Conservation (phyloP, 2,113 vertebrate genomes). For the Bos taurus region ARS-UCD2.0 NC_037347.1:69746501-69747000, state of each 20-base stretch:
- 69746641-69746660: background rate
- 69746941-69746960: background rate
- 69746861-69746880: fast-evolving
- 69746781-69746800: background rate
- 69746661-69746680: background rate
- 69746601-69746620: background rate
- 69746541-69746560: background rate
- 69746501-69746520: background rate
- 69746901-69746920: background rate
- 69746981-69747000: background rate
- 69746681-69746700: background rate
- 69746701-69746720: background rate
- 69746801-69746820: background rate
- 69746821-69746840: background rate
- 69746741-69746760: background rate
- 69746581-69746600: background rate
- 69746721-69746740: background rate
- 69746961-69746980: fast-evolving
- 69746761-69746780: background rate
- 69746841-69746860: background rate
- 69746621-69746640: background rate
- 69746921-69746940: background rate
- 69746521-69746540: background rate
- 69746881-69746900: background rate
- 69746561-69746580: background rate